These are phyloP conservation scores for Yponomeuta malinellus DNA, from an alignment of 2,888 invertebrate genomes.

Conservation along the genomic window DNA sequence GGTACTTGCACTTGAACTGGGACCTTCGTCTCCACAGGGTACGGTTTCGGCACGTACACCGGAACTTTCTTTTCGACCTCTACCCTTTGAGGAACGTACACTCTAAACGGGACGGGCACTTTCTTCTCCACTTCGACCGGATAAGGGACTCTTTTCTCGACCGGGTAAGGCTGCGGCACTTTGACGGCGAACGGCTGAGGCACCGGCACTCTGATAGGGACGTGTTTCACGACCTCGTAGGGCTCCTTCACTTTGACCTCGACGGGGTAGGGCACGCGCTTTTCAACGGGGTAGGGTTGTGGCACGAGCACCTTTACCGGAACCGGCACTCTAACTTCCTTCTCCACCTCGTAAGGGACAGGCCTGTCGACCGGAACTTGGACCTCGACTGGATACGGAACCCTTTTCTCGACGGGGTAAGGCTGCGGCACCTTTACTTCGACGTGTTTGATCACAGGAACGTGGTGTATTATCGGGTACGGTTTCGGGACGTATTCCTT, in stretches of 20 bases:
- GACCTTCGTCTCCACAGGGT: slow-evolving; percentile 55
- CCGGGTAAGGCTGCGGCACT: slow-evolving; percentile 70
- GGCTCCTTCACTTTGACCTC: slow-evolving; percentile 65
- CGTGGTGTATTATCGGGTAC: slow-evolving; percentile 62
- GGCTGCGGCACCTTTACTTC: slow-evolving; percentile 63
- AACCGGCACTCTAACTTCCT: slow-evolving; percentile 31
- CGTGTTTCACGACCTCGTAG: slow-evolving; percentile 59
- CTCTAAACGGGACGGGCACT: slow-evolving; percentile 44
- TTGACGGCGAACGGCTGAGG: slow-evolving; percentile 71
- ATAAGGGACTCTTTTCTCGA: slow-evolving; percentile 65
- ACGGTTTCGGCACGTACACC: slow-evolving; percentile 39
- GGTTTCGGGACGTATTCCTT: slow-evolving; percentile 68
- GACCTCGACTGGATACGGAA: slow-evolving; percentile 61
- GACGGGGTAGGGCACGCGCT: slow-evolving; percentile 65
- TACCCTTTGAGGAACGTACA: slow-evolving; percentile 30
- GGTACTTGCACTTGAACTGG: slow-evolving; percentile 59
- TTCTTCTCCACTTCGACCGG: slow-evolving; percentile 67
- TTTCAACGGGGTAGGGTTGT: slow-evolving; percentile 61
- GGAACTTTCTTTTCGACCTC: slow-evolving; percentile 61
- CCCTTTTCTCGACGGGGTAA: slow-evolving; percentile 55
- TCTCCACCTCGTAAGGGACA: slow-evolving; percentile 43
- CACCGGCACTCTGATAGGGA: slow-evolving; percentile 54
- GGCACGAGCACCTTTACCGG: slow-evolving; percentile 47
- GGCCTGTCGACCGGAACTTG: slow-evolving; percentile 53
- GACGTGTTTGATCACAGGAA: slow-evolving; percentile 56